Evolutionary conservation across 2,797 vertebrate species (phyloP), one percentile per base, ranked within the genome.

Genomic region (Staurois parvus): DNA sequence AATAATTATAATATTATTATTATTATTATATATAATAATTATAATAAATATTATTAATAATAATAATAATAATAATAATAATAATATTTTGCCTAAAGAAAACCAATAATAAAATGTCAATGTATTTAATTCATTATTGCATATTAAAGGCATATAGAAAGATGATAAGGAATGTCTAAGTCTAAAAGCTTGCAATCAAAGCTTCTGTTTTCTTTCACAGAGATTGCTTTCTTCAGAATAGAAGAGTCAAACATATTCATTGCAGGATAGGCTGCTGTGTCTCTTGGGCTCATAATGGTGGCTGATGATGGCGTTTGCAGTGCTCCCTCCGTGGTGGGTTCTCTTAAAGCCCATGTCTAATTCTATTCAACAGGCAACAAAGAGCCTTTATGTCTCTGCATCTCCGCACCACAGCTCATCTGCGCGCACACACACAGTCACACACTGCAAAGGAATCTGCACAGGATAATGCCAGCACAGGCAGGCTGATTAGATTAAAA

Each of bases 321-420:
- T 94, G 91, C 93, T 95, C 84, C 79, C 79, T 86, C 95, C 94
- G 92, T 95, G 94, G 94, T 96, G 95, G 96, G 95, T 95, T 95
- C 95, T 96, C 92, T 95, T 94, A 94, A 96, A 97, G 94, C 93
- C 95, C 95, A 96, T 96, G 95, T 94, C 95, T 97, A 96, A 97
- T 96, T 95, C 96, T 95, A 97, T 96, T 97, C 95, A 96, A 89
- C 88, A 88, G 88, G 78, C 90, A 96, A 97, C 96, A 97, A 97
- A 97, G 95, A 92, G 90, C 90, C 94, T 94, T 94, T 97, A 95
- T 95, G 94, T 94, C 87, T 88, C 87, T 88, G 91, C 93, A 94
- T 95, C 95, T 93, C 91, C 92, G 91, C 91, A 93, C 93, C 94
- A 93, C 90, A 92, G 95, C 94, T 95, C 94, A 95, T 95, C 95